Conservation (phyloP, 2,113 vertebrate species). For the Gobiocypris rarus region DNA sequence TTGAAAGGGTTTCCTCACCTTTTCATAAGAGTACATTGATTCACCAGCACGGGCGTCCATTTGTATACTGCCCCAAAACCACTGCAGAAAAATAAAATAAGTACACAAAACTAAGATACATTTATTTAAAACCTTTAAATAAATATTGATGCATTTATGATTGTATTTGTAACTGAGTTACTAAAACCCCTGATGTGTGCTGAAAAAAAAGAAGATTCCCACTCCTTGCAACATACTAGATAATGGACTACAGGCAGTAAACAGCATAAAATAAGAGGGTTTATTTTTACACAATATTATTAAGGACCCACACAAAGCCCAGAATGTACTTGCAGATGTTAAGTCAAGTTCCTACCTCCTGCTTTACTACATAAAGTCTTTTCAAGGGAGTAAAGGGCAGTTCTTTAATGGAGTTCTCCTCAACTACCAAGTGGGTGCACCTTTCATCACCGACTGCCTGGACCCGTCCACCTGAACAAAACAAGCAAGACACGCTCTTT, state of each 20-base stretch:
- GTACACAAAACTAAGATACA: background rate
- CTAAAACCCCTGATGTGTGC: background rate
- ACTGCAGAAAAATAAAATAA: conserved; percentile 70
- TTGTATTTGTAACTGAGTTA: background rate
- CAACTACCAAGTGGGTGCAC: conserved; percentile 94
- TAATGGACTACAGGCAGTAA: background rate
- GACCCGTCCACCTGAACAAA: conserved; percentile 80
- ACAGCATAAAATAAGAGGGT: background rate
- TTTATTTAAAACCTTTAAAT: background rate
- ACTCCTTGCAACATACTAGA: background rate
- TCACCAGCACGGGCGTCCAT: conserved; percentile 98
- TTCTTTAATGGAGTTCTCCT: conserved; percentile 92
- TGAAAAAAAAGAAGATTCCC: background rate
- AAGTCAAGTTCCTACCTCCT: conserved; percentile 83
- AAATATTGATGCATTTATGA: background rate
- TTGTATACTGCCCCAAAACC: conserved; percentile 99
- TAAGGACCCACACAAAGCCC: background rate
- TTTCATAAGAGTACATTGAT: conserved; percentile 96
- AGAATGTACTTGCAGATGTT: background rate
- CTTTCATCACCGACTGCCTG: conserved; percentile 86
- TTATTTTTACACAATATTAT: conserved; percentile 13
- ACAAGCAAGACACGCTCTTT: background rate
- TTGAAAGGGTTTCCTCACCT: conserved; percentile 74
- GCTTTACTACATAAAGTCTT: conserved; percentile 94
- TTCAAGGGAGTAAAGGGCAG: conserved; percentile 85